These are phyloP conservation scores for Tolmerus cingulatus DNA, from an alignment of 2,888 invertebrate genomes.

Conservation along the genomic window DNA sequence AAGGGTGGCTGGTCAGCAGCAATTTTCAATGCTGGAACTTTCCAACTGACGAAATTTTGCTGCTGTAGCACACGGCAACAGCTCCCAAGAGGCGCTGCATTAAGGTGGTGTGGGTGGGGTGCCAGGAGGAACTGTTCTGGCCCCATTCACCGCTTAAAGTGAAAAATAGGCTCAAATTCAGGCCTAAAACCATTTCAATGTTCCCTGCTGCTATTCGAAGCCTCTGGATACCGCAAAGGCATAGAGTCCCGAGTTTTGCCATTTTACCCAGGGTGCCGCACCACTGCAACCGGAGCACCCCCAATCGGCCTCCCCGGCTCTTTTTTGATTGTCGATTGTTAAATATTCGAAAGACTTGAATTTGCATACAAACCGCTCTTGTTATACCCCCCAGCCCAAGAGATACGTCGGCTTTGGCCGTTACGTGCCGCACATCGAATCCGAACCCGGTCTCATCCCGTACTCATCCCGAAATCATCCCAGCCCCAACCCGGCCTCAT, in stretches of 20 bases:
- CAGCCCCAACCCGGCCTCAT: background rate
- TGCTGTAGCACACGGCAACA: background rate
- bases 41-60: constrained; percentile 9
- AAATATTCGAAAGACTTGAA: constrained; percentile 47
- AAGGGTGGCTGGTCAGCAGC: background rate
- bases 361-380: constrained; percentile 44
- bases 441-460: background rate
- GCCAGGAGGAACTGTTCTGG: background rate
- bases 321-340: constrained; percentile 46
- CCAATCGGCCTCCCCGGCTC: background rate
- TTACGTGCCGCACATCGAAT: background rate
- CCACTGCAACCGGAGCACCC: background rate
- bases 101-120: background rate
- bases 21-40: constrained; percentile 2
- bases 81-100: background rate
- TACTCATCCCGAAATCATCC: background rate
- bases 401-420: background rate
- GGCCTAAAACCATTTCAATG: constrained; percentile 42
- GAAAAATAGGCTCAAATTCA: constrained; percentile 46
- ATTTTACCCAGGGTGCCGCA: background rate
- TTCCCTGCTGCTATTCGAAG: background rate
- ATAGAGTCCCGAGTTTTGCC: constrained; percentile 8
- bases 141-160: constrained; percentile 38
- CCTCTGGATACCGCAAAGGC: background rate
- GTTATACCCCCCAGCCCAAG: background rate